These are phyloP conservation scores for Fragum sueziense DNA, from an alignment of 2,888 invertebrate genomes.

Conservation along the genomic window DNA sequence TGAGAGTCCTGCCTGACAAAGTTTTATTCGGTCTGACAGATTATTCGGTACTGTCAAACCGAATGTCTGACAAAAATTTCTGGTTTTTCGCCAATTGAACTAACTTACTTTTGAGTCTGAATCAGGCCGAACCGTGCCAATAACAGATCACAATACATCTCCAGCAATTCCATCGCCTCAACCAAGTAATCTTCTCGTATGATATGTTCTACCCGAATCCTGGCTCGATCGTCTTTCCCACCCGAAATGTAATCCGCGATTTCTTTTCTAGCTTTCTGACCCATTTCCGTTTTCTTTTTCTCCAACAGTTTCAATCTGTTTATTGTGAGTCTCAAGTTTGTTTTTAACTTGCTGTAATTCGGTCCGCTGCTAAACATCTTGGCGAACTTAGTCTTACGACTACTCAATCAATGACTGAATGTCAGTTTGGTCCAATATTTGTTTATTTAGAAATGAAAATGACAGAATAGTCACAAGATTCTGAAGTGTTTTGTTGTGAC, in stretches of 20 bases:
- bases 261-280: slow-evolving; percentile 97
- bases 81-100: too few relatives aligned
- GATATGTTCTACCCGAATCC: slow-evolving; percentile 99
- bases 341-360: slow-evolving; percentile 97
- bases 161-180: slow-evolving; percentile 99
- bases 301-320: slow-evolving; percentile 97
- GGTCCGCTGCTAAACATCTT: slow-evolving; percentile 88
- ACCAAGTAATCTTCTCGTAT: slow-evolving; percentile 99
- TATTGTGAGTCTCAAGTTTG: slow-evolving; percentile 95
- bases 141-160: slow-evolving; percentile 99
- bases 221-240: slow-evolving; percentile 87
- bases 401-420: neutral
- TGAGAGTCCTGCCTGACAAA: too few relatives aligned
- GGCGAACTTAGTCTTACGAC: neutral
- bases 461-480: slow-evolving; percentile 55
- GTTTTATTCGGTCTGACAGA: too few relatives aligned
- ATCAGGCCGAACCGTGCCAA: slow-evolving; percentile 97
- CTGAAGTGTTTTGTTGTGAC: slow-evolving; percentile 38
- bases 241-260: slow-evolving; percentile 92
- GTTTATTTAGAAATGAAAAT: slow-evolving; percentile 7
- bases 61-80: too few relatives aligned
- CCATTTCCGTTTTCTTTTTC: slow-evolving; percentile 96
- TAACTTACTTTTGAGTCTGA: slow-evolving; percentile 83
- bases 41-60: too few relatives aligned
- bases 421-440: neutral